A percentile compares a stretch with the other conserved stretches of the same genome.
Evolutionary conservation across 2,113 vertebrate species (phyloP).

Genomic region (Tyrannus savana): DNA sequence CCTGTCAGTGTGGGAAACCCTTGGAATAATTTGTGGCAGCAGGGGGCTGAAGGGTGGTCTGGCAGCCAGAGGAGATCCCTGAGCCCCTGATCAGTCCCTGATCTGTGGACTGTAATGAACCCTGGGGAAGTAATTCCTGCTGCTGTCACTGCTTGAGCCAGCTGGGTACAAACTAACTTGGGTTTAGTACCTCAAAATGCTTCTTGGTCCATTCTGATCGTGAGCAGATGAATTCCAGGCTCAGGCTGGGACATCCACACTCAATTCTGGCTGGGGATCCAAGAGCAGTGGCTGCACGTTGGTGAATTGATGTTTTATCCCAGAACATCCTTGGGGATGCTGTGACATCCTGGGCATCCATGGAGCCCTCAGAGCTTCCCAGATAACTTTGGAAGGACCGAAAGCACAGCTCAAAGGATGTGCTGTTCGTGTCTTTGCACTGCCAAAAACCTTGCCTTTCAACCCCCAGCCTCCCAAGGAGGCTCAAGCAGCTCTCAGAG

Average conservation of each 20-base stretch:
- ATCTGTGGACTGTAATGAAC: not conserved
- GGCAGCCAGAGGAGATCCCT: not conserved
- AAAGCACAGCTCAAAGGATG: not conserved
- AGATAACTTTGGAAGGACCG: not conserved
- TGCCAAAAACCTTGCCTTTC: not conserved
- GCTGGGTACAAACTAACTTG: not conserved
- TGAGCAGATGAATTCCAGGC: not conserved
- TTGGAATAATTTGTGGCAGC: not conserved
- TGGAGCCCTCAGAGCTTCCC: not conserved
- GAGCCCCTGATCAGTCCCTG: not conserved
- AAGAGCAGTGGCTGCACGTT: not conserved
- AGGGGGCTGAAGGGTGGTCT: not conserved
- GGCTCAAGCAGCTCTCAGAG: fast-evolving
- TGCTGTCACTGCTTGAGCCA: not conserved
- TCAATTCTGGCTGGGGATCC: not conserved
- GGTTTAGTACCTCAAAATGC: not conserved
- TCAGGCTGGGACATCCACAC: not conserved
- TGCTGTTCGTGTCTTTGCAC: not conserved
- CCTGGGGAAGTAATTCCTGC: not conserved
- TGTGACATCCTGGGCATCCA: not conserved
- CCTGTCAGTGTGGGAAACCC: not conserved
- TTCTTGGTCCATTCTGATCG: not conserved
- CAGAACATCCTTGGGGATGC: not conserved
- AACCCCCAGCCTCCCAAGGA: not conserved
- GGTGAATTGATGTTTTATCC: not conserved